phyloP scores from a whole-genome alignment of 2,888 invertebrate genomes.

The Tetranychus piercei region DNA sequence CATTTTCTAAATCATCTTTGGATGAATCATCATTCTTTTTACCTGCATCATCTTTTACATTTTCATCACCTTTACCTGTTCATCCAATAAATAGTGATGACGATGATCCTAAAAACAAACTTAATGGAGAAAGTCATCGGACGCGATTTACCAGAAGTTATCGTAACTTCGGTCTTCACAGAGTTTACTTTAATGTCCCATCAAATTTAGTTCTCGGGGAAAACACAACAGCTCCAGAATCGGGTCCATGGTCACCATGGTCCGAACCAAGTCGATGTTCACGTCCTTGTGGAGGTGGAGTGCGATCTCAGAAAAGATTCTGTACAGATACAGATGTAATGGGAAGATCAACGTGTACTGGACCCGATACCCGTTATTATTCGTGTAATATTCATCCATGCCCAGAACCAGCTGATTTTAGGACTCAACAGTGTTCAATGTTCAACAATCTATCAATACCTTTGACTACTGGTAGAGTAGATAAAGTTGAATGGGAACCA shows the following conservation, averaged over 20 bases:
- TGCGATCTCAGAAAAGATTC: constrained; percentile 60
- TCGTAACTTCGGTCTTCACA: background rate
- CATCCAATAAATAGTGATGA: background rate
- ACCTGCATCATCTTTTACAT: background rate
- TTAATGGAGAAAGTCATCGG: background rate
- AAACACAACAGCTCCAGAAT: constrained; percentile 16
- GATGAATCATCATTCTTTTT: background rate
- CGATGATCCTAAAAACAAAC: background rate
- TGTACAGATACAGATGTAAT: constrained; percentile 41
- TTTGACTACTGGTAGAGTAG: background rate
- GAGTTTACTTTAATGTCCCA: background rate
- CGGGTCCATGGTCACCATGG: constrained; percentile 25
- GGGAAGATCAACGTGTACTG: constrained; percentile 43
- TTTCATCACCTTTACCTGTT: background rate
- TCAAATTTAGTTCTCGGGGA: constrained; percentile 20
- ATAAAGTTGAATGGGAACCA: constrained; percentile 31
- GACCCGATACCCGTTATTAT: constrained; percentile 62
- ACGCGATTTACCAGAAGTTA: background rate
- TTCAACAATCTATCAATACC: constrained; percentile 45
- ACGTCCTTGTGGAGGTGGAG: constrained; percentile 78
- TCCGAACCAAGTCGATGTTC: constrained; percentile 44
- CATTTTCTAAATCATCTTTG: background rate
- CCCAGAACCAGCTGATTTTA: constrained; percentile 56
- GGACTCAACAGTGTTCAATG: constrained; percentile 69
- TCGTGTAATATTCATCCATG: constrained; percentile 85